Conservation (phyloP, 2,888 invertebrate genomes). For the Pimpla rufipes region DNA sequence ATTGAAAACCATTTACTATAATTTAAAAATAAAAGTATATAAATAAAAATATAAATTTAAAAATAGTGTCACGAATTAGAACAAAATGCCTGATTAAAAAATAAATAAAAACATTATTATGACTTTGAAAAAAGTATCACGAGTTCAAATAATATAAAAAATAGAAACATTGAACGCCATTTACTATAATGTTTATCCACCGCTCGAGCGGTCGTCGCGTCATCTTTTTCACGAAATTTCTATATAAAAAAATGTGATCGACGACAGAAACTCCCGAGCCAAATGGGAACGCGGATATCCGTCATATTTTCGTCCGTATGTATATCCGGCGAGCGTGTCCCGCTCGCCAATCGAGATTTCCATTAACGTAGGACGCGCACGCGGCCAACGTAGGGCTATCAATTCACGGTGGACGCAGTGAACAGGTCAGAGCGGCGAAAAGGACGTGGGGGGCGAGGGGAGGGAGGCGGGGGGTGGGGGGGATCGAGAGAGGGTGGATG, state of each 20-base stretch:
- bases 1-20: no score
- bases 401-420: slow-evolving; percentile 68
- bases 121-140: no score
- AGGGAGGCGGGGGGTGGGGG: slow-evolving; percentile 18
- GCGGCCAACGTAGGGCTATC: slow-evolving; percentile 66
- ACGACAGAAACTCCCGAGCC: slow-evolving; percentile 31
- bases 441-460: slow-evolving; percentile 13
- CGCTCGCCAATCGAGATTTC: slow-evolving; percentile 65
- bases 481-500: neutral
- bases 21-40: no score
- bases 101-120: no score
- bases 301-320: slow-evolving; percentile 25
- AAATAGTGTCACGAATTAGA: no score
- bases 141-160: no score
- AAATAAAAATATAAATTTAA: no score
- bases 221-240: neutral
- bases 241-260: slow-evolving; percentile 10
- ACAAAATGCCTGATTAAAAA: no score
- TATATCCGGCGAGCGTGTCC: slow-evolving; percentile 37
- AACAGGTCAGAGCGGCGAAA: slow-evolving; percentile 47
- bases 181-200: no score
- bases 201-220: no score
- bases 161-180: no score
- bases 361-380: slow-evolving; percentile 68
- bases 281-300: slow-evolving; percentile 35